These are phyloP conservation scores for Ascidia mentula DNA, from an alignment of 23 tunicate genomes.

Conservation along the genomic window DNA sequence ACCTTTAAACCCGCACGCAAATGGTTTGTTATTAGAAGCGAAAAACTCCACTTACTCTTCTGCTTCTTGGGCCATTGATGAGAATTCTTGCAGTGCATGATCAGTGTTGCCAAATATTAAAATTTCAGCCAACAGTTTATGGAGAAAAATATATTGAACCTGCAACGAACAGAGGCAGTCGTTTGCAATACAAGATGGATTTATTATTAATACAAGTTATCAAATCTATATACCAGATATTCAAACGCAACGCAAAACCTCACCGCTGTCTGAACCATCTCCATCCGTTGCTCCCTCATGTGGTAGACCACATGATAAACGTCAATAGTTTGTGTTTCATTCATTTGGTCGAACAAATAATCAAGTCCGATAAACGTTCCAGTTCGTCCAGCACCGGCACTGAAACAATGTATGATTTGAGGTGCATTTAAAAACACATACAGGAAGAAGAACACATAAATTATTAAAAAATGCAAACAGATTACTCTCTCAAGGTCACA, in stretches of 20 bases:
- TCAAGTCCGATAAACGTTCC: constrained; percentile 58
- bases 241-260: no score
- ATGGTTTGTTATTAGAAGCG: background rate
- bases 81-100: background rate
- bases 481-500: no score
- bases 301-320: constrained; percentile 26
- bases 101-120: constrained; percentile 42
- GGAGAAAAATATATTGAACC: constrained; percentile 46
- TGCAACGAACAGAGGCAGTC: background rate
- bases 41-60: background rate
- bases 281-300: constrained; percentile 55
- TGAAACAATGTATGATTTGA: background rate
- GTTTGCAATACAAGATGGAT: no score
- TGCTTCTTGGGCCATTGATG: background rate
- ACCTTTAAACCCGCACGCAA: background rate
- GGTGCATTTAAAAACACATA: no score
- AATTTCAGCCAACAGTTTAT: constrained; percentile 37
- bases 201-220: no score
- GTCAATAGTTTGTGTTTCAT: constrained; percentile 17
- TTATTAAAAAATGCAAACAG: no score
- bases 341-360: constrained; percentile 32
- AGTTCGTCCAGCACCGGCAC: constrained; percentile 86
- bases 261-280: constrained; percentile 45
- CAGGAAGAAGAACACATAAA: no score
- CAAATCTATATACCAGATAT: no score